Base-by-base conservation (phyloP, 1,140 invertebrate genomes). In the Macrobrachium nipponense region DNA sequence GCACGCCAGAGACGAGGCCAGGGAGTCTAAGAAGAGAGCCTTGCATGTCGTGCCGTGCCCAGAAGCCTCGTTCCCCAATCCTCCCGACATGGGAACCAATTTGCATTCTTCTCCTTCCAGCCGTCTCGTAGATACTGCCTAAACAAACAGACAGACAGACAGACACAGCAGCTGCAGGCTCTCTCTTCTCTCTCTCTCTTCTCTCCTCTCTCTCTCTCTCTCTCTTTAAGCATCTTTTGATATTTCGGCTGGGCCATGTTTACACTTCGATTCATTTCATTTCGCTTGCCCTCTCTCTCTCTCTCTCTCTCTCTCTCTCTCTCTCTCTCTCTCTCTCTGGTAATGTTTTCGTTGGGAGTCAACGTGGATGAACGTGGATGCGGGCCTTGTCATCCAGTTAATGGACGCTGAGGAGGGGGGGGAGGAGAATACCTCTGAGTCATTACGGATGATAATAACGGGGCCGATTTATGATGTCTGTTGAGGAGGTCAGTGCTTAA, bases 151-250 rank as follows among this genome's bases (percentile, higher is more conserved):
- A 36, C 27, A 36, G 27, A 36, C 27, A 36, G 27, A 36, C 27
- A 36, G 1, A 36, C 27, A 36, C 27, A 36, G 27, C 27, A 36
- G 4, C 27, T 2, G 27, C 27, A 36, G 36, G 36, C 10, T 59
- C 75, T 59, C 75, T 59, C 75, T 59, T 59, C 75, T 77, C 75
- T 77, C 75, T 77, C 75, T 77, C 75, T 77, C 75, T 77, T 77
- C 75, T 77, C 75, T 77, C 75, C 73, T 76, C 73, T 76, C 77
- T 79, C 77, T 79, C 77, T 79, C 77, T 79, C 77, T 79, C 77
- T 79, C 77, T 79, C 18, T 79, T 5, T 79, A n/a, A 5, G 18
- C 14, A 20, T 17, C 17, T n/a, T 59, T 17, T 17, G 27, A 59
- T 5, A 2, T 20, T 78, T 78, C 2, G 4, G 4, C 27, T 36